Base-by-base conservation (phyloP, 2,797 vertebrate genomes). In the Muscicapa comitata region DNA sequence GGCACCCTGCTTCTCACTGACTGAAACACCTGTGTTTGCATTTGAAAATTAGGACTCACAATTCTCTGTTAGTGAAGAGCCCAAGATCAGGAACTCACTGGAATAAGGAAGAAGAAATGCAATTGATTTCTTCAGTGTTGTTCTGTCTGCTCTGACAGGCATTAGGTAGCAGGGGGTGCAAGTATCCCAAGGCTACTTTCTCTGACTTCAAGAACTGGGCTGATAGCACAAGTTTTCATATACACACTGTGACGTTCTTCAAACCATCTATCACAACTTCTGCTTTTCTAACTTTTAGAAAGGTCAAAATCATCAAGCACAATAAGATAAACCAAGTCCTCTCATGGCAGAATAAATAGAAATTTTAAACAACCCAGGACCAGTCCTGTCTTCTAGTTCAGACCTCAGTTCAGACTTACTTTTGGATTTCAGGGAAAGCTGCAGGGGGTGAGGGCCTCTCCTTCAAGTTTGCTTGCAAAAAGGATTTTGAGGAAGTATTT, bases 351-450 rank as follows among this genome's bases (percentile, higher is more conserved):
- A 90, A 81, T 11, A 81, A 75, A 70, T 3, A 24, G 21, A 33
- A 91, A 59, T 53, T 62, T 70, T 50, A 53, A 78, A 53, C 16
- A 83, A 75, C 13, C 21, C 63, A 80, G 42, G 17, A 18, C 23
- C 20, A 66, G 7, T 45, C n/a, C 9, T 61, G 15, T 51, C 12
- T 73, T 38, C 57, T n/a, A 67, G 0, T 29, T 73, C 51, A 65
- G 33, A 73, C 26, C 29, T 75, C 37, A 68, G 38, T 47, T 85
- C 7, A 51, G 74, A 96, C 95, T 96, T 96, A 97, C 96, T 58
- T 11, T 65, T 57, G 37, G 4, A 14, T 71, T 58, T 58, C 19
- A 6, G 40, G 20, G 31, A 37, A 26, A 88, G 68, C 13, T 61
- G 61, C 57, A 51, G 57, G 16, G 33, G 33, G 2, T 31, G 28